Percentiles rank a stretch among this genome's conserved stretches.
Conservation (phyloP, 2,797 vertebrate species). For the Sciurus vulgaris region DNA sequence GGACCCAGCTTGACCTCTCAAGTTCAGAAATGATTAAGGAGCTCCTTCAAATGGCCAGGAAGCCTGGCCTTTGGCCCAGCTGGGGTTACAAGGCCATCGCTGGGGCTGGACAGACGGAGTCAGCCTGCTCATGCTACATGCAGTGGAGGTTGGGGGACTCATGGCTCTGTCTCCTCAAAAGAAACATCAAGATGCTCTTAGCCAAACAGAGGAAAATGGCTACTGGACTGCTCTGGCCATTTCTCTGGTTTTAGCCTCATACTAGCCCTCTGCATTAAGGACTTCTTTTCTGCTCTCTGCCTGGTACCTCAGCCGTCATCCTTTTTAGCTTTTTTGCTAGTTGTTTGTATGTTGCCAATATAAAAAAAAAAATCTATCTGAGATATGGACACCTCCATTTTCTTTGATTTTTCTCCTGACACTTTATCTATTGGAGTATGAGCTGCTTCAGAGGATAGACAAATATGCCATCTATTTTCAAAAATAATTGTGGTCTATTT, state of each 20-base stretch:
- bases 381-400: constrained; percentile 74
- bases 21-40: fast-evolving
- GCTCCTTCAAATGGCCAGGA: background rate
- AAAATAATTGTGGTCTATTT: constrained; percentile 74
- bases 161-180: fast-evolving
- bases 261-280: fast-evolving
- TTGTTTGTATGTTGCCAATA: constrained; percentile 24
- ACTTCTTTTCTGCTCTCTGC: background rate
- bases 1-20: too few species aligned
- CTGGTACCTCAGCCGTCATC: background rate
- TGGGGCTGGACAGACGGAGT: background rate
- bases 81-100: fast-evolving
- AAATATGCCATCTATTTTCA: constrained; percentile 68
- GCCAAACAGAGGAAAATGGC: fast-evolving
- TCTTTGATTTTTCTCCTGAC: constrained; percentile 82
- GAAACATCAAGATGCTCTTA: too few species aligned
- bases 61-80: background rate
- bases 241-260: fast-evolving
- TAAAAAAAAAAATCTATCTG: constrained; percentile 49
- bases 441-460: constrained; percentile 66
- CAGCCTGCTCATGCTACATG: fast-evolving
- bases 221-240: fast-evolving
- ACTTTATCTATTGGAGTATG: constrained; percentile 68
- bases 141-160: fast-evolving
- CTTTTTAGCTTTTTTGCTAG: constrained; percentile 50